Evolutionary conservation across 2,113 vertebrate genomes (phyloP).

Genomic region (Cariama cristata): DNA sequence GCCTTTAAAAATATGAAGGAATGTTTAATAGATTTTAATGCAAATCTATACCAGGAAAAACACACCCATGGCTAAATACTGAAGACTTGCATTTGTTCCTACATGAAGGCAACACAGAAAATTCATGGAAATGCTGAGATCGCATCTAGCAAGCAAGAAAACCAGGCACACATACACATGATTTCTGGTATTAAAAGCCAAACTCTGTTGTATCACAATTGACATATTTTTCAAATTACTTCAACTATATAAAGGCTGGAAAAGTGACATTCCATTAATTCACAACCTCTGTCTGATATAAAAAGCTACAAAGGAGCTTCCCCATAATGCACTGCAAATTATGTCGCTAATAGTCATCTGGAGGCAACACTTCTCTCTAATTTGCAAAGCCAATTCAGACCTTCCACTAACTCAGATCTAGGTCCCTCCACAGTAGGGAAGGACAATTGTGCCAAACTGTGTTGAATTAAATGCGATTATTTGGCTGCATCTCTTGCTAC

Average conservation of each 20-base stretch:
- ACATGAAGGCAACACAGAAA: constrained; percentile 22
- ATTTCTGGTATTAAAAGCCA: not conserved
- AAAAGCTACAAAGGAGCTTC: not conserved
- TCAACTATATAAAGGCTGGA: not conserved
- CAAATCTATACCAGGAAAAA: not conserved
- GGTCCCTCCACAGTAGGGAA: constrained; percentile 25
- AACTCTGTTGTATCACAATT: not conserved
- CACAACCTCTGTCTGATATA: not conserved
- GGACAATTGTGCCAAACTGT: constrained; percentile 6
- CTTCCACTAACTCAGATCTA: constrained; percentile 33
- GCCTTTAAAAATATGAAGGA: not conserved
- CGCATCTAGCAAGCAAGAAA: constrained; percentile 3
- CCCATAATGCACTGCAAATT: not conserved
- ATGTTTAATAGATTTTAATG: not conserved
- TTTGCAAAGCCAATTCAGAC: constrained; percentile 21
- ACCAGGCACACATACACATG: not conserved
- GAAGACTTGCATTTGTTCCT: not conserved
- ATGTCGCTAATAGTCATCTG: not conserved
- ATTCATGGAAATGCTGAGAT: not conserved
- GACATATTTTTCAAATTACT: not conserved
- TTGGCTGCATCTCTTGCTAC: constrained; percentile 12
- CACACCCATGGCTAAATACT: not conserved
- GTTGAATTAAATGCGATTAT: constrained; percentile 54
- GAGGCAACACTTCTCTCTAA: not conserved
- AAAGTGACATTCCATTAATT: not conserved